Conservation (phyloP, 2,888 invertebrate species). For the Dasypolia templi region DNA sequence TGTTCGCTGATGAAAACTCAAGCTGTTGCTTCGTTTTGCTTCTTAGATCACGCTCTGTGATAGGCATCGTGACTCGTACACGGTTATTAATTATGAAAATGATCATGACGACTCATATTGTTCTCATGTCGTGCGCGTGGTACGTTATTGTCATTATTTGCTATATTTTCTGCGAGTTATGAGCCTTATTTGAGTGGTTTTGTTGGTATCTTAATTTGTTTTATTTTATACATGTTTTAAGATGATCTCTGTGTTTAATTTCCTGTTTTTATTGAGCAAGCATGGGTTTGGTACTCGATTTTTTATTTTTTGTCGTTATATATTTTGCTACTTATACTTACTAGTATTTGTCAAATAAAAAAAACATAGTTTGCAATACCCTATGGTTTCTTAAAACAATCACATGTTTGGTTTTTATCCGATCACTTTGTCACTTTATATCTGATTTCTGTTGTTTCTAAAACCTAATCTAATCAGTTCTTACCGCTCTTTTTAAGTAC, state of each 20-base stretch:
- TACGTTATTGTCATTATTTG: constrained; percentile 61
- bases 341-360: not conserved
- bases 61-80: constrained; percentile 83
- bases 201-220: constrained; percentile 39
- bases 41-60: constrained; percentile 81
- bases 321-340: not conserved
- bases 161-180: constrained; percentile 51
- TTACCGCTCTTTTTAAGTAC: constrained; percentile 25
- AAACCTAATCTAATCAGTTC: constrained; percentile 41
- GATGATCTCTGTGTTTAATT: constrained; percentile 11
- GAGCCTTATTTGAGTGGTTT: constrained; percentile 34
- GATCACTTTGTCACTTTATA: not conserved
- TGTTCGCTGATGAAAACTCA: constrained; percentile 69
- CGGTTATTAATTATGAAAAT: constrained; percentile 87
- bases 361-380: not conserved
- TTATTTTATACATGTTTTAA: constrained; percentile 34
- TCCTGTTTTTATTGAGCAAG: constrained; percentile 39
- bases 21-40: constrained; percentile 62
- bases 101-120: constrained; percentile 79
- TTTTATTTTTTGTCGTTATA: not conserved
- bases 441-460: not conserved
- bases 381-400: not conserved
- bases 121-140: constrained; percentile 69
- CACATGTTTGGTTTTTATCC: constrained; percentile 24
- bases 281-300: constrained; percentile 27